Evolutionary conservation across 2,113 vertebrate species (phyloP).

Genomic region (Oncorhynchus nerka): DNA sequence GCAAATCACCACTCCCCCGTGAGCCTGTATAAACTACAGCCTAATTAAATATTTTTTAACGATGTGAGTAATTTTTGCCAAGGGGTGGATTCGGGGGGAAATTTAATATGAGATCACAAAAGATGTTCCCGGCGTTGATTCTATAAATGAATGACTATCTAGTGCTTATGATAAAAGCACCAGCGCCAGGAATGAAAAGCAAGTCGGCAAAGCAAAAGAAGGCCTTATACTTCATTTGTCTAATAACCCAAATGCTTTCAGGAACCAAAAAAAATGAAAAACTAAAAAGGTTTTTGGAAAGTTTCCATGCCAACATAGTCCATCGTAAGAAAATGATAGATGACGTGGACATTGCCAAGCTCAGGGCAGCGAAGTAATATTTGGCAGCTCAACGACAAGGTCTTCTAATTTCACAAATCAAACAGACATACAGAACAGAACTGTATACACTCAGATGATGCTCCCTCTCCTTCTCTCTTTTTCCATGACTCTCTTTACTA

Average conservation of each 20-base stretch:
- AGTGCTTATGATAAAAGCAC: conserved; percentile 89
- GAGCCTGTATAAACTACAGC: conserved; percentile 91
- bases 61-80: conserved; percentile 97
- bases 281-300: conserved; percentile 74
- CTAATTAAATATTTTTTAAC: conserved; percentile 99
- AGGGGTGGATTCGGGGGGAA: conserved; percentile 91
- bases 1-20: conserved; percentile 90
- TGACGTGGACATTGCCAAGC: conserved; percentile 26
- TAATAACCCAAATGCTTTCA: conserved; percentile 80
- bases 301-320: conserved; percentile 70
- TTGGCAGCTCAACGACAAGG: conserved; percentile 35
- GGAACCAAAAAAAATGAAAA: conserved; percentile 34
- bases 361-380: conserved; percentile 28
- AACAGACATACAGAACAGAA: conserved; percentile 21
- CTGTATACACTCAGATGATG: conserved; percentile 5
- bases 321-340: conserved; percentile 66
- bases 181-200: conserved; percentile 86
- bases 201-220: conserved; percentile 70
- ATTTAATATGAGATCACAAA: conserved; percentile 97
- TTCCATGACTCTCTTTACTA: conserved; percentile 21
- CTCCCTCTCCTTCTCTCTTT: conserved; percentile 10
- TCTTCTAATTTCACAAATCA: conserved; percentile 45
- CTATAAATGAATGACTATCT: conserved; percentile 95
- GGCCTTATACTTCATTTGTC: conserved; percentile 66
- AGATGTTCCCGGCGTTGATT: conserved; percentile 93